Evolutionary conservation across 2,113 vertebrate genomes (phyloP), one percentile per base, ranked within the genome.

Genomic region (Boleophthalmus pectinirostris): DNA sequence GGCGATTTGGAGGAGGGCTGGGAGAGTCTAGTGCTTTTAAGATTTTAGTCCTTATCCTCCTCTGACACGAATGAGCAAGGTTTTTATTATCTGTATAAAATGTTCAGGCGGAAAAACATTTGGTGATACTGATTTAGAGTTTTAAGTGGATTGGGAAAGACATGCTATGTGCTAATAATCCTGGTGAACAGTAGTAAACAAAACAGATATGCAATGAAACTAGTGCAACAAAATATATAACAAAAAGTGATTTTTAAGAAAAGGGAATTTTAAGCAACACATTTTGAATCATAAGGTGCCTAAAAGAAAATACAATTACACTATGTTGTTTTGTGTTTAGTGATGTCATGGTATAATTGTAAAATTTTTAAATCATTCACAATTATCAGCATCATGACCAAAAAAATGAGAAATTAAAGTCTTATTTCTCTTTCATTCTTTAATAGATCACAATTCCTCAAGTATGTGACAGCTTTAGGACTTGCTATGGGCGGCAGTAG

Each of bases 21-120:
- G 73, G 78, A 73, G 75, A 82, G 73, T 69, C 80, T 73, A 25
- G 51, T 69, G 25, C 66, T 84, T 85, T 81, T 74, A 75, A 83
- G 79, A 84, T 84, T 70, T 54, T 13, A 53, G 68, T 70, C 68
- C 68, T 81, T 20, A 14, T 72, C 69, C 79, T 74, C 70, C 80
- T 66, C 63, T 67, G 81, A 78, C 65, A 69, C 70, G 51, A 78
- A 68, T 51, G 45, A 64, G 71, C 66, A 58, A 35, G 43, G 47
- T 63, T 83, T 29, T 74, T 56, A 75, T 69, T 61, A 23, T 21
- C 29, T 54, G 70, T 66, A 70, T 57, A 74, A 25, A 63, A 14
- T 38, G 29, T 38, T 70, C 74, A 73, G 70, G 73, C 67, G 51
- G 60, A 61, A 73, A 67, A 67, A 23, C 73, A 76, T 83, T 86